Evolutionary conservation across 2,888 invertebrate genomes (phyloP).

Genomic region (Acleris literana): DNA sequence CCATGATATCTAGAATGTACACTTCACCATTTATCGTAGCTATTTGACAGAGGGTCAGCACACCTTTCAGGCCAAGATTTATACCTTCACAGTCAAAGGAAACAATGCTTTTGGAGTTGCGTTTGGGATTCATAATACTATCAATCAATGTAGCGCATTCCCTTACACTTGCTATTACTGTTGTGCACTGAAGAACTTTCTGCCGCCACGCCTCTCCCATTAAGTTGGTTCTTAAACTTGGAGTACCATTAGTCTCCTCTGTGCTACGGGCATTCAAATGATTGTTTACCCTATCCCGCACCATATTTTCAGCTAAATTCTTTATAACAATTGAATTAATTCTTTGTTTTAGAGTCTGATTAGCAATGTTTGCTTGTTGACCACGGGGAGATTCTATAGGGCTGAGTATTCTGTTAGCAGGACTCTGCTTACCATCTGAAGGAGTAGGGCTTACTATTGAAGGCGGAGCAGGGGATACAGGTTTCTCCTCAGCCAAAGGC

Average conservation of each 20-base stretch:
- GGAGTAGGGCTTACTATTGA: constrained; percentile 73
- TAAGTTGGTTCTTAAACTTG: constrained; percentile 70
- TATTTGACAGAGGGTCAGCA: constrained; percentile 93
- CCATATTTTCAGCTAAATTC: constrained; percentile 94
- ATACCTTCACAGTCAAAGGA: constrained; percentile 97
- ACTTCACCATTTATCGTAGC: constrained; percentile 92
- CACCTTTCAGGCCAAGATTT: constrained; percentile 94
- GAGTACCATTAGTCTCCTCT: constrained; percentile 73
- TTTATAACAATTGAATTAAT: constrained; percentile 94
- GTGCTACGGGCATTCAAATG: constrained; percentile 73
- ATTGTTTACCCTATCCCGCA: constrained; percentile 76
- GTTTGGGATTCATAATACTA: constrained; percentile 86
- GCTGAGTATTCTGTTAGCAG: constrained; percentile 79
- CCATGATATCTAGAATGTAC: constrained; percentile 94
- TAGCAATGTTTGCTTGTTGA: constrained; percentile 81
- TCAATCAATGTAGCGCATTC: constrained; percentile 91
- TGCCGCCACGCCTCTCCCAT: constrained; percentile 91
- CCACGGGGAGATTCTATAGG: constrained; percentile 78
- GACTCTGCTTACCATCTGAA: constrained; percentile 73
- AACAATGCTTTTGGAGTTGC: constrained; percentile 85
- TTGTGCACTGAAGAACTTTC: constrained; percentile 91
- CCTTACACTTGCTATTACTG: constrained; percentile 90
- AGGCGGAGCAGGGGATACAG: constrained; percentile 66
- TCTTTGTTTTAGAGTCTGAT: constrained; percentile 93
- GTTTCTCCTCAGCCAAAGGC: constrained; percentile 71